These are phyloP conservation scores for Anabacerthia variegaticeps DNA, from an alignment of 2,797 vertebrate genomes.

Conservation along the genomic window DNA sequence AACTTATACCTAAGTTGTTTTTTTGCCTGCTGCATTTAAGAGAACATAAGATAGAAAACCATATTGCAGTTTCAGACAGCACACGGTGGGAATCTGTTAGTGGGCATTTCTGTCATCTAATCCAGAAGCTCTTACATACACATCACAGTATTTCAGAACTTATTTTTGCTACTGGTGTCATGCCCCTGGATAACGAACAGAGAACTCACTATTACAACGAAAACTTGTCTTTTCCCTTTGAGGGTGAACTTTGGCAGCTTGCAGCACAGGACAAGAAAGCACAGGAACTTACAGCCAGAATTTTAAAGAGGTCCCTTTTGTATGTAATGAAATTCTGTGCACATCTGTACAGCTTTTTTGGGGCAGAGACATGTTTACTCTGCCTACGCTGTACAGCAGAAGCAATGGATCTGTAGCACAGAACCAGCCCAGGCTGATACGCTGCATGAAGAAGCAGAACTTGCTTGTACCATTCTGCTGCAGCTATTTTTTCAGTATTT, in stretches of 20 bases:
- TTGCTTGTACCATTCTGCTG: too few species aligned
- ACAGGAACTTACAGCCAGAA: constrained; percentile 9
- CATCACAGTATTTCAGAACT: neutral
- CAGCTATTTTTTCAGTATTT: neutral
- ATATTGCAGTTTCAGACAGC: neutral
- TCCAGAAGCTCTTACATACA: neutral
- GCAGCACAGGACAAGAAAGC: neutral
- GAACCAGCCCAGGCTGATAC: neutral
- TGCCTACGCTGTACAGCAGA: neutral
- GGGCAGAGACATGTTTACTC: neutral
- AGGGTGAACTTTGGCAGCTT: constrained; percentile 17
- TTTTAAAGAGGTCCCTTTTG: constrained; percentile 53
- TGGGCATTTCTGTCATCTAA: neutral
- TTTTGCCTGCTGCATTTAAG: neutral
- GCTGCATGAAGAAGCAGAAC: neutral
- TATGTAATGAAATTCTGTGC: constrained; percentile 40
- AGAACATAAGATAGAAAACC: neutral
- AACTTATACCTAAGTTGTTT: neutral
- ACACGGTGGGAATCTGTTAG: neutral
- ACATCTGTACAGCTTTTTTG: neutral
- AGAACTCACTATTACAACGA: neutral
- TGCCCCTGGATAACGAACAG: neutral
- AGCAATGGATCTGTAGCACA: neutral
- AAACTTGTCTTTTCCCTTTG: neutral
- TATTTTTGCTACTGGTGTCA: neutral